Conservation (phyloP, 2,113 vertebrate species). For the pig (Sus scrofa) region T2T-Sscrofa CM000817.6:23644501-23645000, state of each 20-base stretch:
- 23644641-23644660: neutral
- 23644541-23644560: neutral
- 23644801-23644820: conserved; percentile 53
- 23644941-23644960: conserved; percentile 81
- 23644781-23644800: conserved; percentile 30
- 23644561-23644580: neutral
- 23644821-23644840: conserved; percentile 6
- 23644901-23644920: conserved; percentile 75
- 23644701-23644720: conserved; percentile 14
- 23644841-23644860: conserved; percentile 54
- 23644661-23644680: conserved; percentile 3
- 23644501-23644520: neutral
- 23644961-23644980: conserved; percentile 80
- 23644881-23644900: conserved; percentile 79
- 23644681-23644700: neutral
- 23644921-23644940: conserved; percentile 80
- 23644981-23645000: conserved; percentile 82
- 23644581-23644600: neutral
- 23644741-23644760: neutral
- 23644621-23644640: neutral
- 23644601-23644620: neutral
- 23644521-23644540: neutral
- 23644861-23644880: conserved; percentile 68
- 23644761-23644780: neutral
- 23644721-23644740: neutral